Base-by-base conservation (phyloP, 1,140 invertebrate species). In the Lycorma delicatula region DNA sequence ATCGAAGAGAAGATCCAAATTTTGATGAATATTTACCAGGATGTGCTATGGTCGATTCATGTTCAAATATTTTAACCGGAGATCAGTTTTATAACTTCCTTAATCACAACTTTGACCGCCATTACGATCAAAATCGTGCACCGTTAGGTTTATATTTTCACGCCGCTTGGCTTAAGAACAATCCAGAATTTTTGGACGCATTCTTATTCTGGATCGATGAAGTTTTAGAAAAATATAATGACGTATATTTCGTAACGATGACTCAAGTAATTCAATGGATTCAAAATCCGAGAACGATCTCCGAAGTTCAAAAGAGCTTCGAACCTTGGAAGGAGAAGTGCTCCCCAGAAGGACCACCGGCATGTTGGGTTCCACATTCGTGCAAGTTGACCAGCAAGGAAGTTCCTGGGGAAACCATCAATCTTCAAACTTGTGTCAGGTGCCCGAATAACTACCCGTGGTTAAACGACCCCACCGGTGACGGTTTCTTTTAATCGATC, bases 161-260 rank as follows among this genome's bases (percentile, higher is more conserved):
- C 72, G 92, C 93, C 1, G 91, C 91, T 28, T 97, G 93, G 92
- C 75, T 97, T 60, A 94, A 90, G 74, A 93, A 95, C 71, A 95
- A 95, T 66, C 89, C 90, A 28, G 91, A 96, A 71, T 96, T 88
- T 71, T 75, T 95, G 53, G 91, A 95, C 65, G 88, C 91, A 56
- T 92, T 97, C 80, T 78, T 93, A 7, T 91, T 89, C 70, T 97
- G 93, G 90, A 86, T 97, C 62, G 93, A 97, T 69, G 93, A 97
- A 75, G 82, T 93, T 46, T 74, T 94, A 27, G 76, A 82, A 57
- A 87, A 85, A 55, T 85, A 92, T 74, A 90, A 91, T 58, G 93
- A 97, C 69, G 93, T 95, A 4, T 97, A 94, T 74, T 96, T 97
- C 68, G 91, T 95, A 1, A 97, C 93, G n/a, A 95, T 94, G 87